Base-by-base conservation (phyloP, 2,113 vertebrate genomes). In the Glareola pratincola region DNA sequence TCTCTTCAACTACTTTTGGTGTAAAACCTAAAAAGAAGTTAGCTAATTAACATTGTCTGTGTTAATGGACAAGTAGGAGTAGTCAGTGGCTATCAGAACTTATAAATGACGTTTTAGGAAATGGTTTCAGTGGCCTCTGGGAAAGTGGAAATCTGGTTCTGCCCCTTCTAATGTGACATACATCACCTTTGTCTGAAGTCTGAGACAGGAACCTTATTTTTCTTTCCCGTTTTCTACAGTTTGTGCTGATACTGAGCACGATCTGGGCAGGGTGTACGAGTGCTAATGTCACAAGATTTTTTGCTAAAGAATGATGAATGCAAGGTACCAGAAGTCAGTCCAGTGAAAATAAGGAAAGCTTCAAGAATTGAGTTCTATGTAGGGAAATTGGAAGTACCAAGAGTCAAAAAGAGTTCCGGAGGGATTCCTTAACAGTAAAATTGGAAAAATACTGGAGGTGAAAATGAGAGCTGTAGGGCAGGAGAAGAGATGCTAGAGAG, bases 231-330 rank as follows among this genome's bases (percentile, higher is more conserved):
- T 60, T 60, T 19, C n/a, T 75, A 27, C 48, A 17, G 51, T 8
- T 59, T 36, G 8, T 47, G 56, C 26, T n/a, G 37, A n/a, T 12
- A 32, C 0, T 1, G 30, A 47, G 26, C 14, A 1, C 4, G 34
- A n/a, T 45, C 43, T 36, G 73, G 71, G 43, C 57, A 48, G 68
- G 37, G 34, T 21, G 4, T 59, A 4, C 1, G 26, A 30, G 16
- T 23, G 11, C 22, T 34, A 11, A 15, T 7, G 34, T 22, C 34
- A 57, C 8, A 13, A 8, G 27, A 8, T 4, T 32, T 66, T 60
- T 14, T 85, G 66, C 51, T 82, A 9, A 39, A 4, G 14, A 50
- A 27, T 2, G 11, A 56, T 13, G 18, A 74, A 56, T 30, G 29
- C 19, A 11, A 29, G 20, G 14, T 17, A 27, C 37, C 29, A 50